Evolutionary conservation across 2,888 invertebrate genomes (phyloP).

Genomic region (Zele albiditarsus): DNA sequence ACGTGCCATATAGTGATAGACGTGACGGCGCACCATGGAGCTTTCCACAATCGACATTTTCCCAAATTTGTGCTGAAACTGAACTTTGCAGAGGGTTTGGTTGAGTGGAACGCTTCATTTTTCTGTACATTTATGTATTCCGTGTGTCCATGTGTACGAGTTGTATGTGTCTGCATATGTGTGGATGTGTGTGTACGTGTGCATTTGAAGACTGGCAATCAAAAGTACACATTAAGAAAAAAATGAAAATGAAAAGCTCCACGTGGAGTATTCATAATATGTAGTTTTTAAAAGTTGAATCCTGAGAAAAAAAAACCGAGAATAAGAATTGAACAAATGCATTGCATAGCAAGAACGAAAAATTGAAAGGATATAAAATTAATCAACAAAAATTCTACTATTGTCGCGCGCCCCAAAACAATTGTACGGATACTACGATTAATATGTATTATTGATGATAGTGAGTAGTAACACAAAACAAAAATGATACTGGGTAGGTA

Average conservation of each 20-base stretch:
- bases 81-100: conserved; percentile 46
- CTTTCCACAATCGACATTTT: conserved; percentile 31
- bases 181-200: not conserved
- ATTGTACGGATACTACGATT: conserved; percentile 39
- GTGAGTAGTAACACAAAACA: conserved; percentile 23
- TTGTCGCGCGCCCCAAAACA: conserved; percentile 64
- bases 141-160: not conserved
- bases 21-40: conserved; percentile 51
- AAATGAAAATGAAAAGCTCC: conserved; percentile 26
- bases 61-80: conserved; percentile 24
- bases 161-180: not conserved
- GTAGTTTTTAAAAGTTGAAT: conserved; percentile 36
- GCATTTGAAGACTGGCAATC: conserved; percentile 66
- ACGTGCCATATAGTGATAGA: conserved; percentile 56
- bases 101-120: conserved; percentile 42
- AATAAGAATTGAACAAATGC: conserved; percentile 34
- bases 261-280: conserved; percentile 39
- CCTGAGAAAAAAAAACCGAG: conserved; percentile 11
- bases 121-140: conserved; percentile 15
- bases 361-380: not conserved
- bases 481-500: conserved; percentile 65
- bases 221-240: conserved; percentile 58
- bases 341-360: conserved; percentile 21
- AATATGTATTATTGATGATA: conserved; percentile 17
- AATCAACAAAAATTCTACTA: conserved; percentile 44